Evolutionary conservation across 1,140 invertebrate species (phyloP), one percentile per base, ranked within the genome.

Genomic region (Zaprionus vittiger): DNA sequence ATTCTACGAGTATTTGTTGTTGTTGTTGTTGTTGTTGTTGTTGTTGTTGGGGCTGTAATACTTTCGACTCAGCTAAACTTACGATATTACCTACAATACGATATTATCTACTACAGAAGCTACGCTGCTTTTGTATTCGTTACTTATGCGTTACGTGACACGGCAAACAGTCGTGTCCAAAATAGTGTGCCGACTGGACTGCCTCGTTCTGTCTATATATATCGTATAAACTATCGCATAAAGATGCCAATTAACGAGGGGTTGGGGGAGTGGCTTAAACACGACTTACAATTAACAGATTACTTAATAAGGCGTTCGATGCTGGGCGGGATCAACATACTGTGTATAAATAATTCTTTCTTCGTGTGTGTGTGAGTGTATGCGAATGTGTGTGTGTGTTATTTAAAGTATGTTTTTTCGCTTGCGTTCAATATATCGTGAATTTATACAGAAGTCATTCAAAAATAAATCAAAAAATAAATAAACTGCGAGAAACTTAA

Each of bases 1-100:
- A 78, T 66, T 67, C 83, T 86, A 86, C 83, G 83, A 86, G 83
- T 86, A 86, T 86, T 86, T 61, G 73, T 75, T 75, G 73, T 52
- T 70, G 22, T 73, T 80, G 54, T 61, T 52, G 60, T 72, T 76
- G 64, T 72, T 76, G 60, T 73, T 80, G 54, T 73, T 80, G 54
- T 61, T 52, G 60, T 68, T 76, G 64, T 73, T 76, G 60, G 76
- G 78, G 72, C 81, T 61, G 70, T 86, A 86, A 86, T 89, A 86
- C 83, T 86, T 80, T 74, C 59, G 77, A 86, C 69, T 81, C 79
- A 82, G 79, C 82, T 81, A 54, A 49, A 74, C 65, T 69, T 73
- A 73, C 31, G 65, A 59, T 72, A 31, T 57, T 37, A 54, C 20
- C 47, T 52, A 52, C 47, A 12, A 52, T 22, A 22, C 47, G 20